Evolutionary conservation across 2,888 invertebrate genomes (phyloP).

Genomic region (Saturnia pavonia): DNA sequence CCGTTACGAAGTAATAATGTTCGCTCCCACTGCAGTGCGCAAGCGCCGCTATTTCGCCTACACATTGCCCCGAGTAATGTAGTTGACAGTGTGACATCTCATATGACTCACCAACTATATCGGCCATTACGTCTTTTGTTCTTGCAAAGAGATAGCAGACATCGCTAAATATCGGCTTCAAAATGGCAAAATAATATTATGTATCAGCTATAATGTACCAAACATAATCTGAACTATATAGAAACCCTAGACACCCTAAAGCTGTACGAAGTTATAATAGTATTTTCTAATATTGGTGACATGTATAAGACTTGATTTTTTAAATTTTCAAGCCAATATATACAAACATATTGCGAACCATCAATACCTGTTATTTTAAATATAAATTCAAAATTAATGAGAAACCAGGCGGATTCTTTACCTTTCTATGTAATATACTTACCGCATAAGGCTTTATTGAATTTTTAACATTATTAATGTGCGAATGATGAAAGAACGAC

Average conservation of each 20-base stretch:
- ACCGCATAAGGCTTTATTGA: background rate
- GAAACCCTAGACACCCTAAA: too few relatives aligned
- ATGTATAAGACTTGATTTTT: too few relatives aligned
- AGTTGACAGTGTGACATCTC: background rate
- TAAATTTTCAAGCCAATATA: background rate
- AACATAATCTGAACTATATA: too few relatives aligned
- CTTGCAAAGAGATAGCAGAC: too few relatives aligned
- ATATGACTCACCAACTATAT: background rate
- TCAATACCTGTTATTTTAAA: background rate
- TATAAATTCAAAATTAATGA: background rate
- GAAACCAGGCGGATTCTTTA: background rate
- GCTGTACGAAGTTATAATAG: too few relatives aligned
- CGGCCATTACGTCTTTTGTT: too few relatives aligned
- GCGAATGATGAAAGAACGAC: background rate
- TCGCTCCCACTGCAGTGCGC: conserved; percentile 9
- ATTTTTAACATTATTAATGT: background rate
- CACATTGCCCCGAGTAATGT: background rate
- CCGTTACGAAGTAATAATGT: conserved; percentile 21
- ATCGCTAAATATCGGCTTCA: too few relatives aligned
- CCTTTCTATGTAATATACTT: background rate
- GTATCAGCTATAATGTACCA: too few relatives aligned
- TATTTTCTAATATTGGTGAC: too few relatives aligned
- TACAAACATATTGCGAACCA: background rate
- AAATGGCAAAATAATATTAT: too few relatives aligned
- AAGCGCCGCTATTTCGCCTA: conserved; percentile 14